Evolutionary conservation across 1,140 invertebrate genomes (phyloP).

Genomic region (Proctacanthus coquilletti): DNA sequence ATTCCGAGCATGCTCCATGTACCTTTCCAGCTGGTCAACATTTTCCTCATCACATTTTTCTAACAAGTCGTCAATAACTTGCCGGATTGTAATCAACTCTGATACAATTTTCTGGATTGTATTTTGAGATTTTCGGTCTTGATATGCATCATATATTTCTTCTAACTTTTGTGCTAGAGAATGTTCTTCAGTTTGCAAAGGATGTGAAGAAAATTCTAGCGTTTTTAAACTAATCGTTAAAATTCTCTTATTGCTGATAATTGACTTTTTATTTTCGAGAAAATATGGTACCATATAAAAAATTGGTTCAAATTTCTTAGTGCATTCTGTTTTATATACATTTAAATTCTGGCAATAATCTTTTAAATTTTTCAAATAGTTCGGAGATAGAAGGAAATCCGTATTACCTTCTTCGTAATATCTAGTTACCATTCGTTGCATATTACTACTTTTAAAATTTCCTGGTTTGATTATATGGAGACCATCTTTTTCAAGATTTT

Average conservation of each 20-base stretch:
- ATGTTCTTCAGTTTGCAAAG: slow-evolving; percentile 29
- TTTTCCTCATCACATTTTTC: slow-evolving; percentile 7
- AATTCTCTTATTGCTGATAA: slow-evolving; percentile 20
- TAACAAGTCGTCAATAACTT: slow-evolving; percentile 15
- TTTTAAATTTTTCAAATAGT: background rate
- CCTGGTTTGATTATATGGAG: background rate
- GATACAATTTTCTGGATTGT: slow-evolving; percentile 17
- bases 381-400: slow-evolving; percentile 2
- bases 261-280: slow-evolving; percentile 5
- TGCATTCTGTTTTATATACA: slow-evolving; percentile 14
- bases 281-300: slow-evolving; percentile 14
- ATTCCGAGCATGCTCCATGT: slow-evolving; percentile 18
- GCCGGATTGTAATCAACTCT: slow-evolving; percentile 24
- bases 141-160: slow-evolving; percentile 22
- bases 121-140: slow-evolving; percentile 12
- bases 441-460: no score
- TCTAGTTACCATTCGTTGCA: slow-evolving; percentile 18
- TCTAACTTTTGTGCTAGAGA: slow-evolving; percentile 24
- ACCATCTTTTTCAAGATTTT: background rate
- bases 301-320: slow-evolving; percentile 14
- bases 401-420: slow-evolving; percentile 12
- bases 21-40: slow-evolving; percentile 7
- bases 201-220: slow-evolving; percentile 29
- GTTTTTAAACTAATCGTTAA: slow-evolving; percentile 24
- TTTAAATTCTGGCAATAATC: slow-evolving; percentile 8